Conservation (phyloP, 1,140 invertebrate genomes). For the Caenorhabditis inopinata region DNA sequence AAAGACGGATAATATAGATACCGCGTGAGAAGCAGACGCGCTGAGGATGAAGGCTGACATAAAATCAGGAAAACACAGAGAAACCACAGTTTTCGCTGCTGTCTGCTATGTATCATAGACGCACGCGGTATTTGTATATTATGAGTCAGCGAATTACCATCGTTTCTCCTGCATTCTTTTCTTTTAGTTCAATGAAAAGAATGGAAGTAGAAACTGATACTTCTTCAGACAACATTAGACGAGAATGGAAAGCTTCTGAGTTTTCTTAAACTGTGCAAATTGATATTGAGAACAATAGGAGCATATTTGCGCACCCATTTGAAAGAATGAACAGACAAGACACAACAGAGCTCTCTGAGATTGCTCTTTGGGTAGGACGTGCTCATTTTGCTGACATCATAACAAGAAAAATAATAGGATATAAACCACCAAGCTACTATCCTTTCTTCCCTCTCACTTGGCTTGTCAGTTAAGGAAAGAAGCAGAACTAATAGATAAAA, state of each 20-base stretch:
- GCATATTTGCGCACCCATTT: constrained; percentile 6
- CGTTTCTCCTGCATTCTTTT: neutral
- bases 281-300: neutral
- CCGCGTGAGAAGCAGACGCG: neutral
- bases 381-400: constrained; percentile 14
- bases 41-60: neutral
- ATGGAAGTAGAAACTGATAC: neutral
- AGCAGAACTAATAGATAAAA: too few species aligned
- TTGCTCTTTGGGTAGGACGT: neutral
- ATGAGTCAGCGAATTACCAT: constrained; percentile 31
- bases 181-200: neutral
- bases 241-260: neutral
- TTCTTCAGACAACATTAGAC: constrained; percentile 13
- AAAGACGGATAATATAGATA: neutral
- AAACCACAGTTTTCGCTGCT: neutral
- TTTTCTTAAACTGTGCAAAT: neutral
- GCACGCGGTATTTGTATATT: constrained; percentile 10
- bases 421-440: too few species aligned
- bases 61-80: neutral
- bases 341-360: neutral
- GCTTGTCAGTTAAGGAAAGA: too few species aligned
- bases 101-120: constrained; percentile 18
- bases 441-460: too few species aligned
- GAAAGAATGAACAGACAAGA: neutral
- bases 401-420: too few species aligned